These are phyloP conservation scores for Ferrisia virgata DNA, from an alignment of 2,888 invertebrate genomes.

Conservation along the genomic window DNA sequence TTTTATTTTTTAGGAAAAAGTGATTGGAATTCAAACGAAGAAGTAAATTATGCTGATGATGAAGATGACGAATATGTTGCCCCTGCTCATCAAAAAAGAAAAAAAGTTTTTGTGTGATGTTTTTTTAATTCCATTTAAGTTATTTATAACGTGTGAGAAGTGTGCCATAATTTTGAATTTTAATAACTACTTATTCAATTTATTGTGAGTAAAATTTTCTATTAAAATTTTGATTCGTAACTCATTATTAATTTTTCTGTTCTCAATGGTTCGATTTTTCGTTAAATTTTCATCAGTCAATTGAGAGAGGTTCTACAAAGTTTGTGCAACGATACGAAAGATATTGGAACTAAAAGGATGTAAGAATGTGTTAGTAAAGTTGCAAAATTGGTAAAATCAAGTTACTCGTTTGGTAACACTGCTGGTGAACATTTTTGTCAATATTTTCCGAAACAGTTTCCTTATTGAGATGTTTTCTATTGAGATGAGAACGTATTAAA, in stretches of 20 bases:
- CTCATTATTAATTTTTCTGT: neutral
- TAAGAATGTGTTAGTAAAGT: neutral
- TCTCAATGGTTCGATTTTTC: too few species aligned
- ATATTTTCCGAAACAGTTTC: neutral
- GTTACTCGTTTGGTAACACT: neutral
- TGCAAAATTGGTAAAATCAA: neutral
- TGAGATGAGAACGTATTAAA: neutral
- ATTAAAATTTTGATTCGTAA: neutral
- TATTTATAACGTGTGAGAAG: too few species aligned
- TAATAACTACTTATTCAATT: neutral
- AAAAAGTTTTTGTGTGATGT: constrained; percentile 29
- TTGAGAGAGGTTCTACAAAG: too few species aligned
- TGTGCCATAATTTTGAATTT: neutral
- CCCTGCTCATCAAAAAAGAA: neutral
- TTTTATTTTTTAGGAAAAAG: neutral
- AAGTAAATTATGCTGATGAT: neutral
- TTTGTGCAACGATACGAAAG: too few species aligned
- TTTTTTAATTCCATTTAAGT: neutral
- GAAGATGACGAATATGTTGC: constrained; percentile 20
- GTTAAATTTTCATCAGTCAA: too few species aligned
- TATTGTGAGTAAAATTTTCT: neutral
- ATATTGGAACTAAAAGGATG: neutral
- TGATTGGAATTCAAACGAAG: neutral
- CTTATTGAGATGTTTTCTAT: neutral
- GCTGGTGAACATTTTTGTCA: neutral